These are phyloP conservation scores for Exocentrus adspersus DNA, from an alignment of 2,888 invertebrate genomes.

Conservation along the genomic window DNA sequence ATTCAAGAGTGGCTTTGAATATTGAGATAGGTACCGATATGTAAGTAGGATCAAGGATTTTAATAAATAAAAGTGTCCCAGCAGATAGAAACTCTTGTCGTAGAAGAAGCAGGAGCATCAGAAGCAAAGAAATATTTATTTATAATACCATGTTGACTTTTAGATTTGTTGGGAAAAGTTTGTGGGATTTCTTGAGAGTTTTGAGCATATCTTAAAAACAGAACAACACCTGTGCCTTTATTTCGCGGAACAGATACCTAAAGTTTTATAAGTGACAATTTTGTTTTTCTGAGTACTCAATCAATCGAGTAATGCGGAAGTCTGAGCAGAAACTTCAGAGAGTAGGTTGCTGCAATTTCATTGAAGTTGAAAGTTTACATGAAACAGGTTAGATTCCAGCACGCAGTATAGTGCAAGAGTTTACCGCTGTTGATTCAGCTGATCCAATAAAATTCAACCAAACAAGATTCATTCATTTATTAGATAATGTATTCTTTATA, in stretches of 20 bases:
- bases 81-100: neutral
- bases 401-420: too few species aligned
- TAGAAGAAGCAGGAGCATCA: neutral
- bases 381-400: too few species aligned
- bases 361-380: too few species aligned
- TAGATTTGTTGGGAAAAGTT: slow-evolving; percentile 28
- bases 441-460: neutral
- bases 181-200: slow-evolving; percentile 6
- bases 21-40: too few species aligned
- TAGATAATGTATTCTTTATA: neutral
- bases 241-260: slow-evolving; percentile 20
- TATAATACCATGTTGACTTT: slow-evolving; percentile 28
- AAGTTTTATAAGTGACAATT: slow-evolving; percentile 17
- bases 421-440: too few species aligned
- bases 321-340: neutral
- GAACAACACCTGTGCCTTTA: slow-evolving; percentile 25
- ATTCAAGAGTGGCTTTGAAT: too few species aligned
- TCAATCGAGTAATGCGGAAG: neutral
- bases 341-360: neutral
- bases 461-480: too few species aligned
- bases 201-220: slow-evolving; percentile 25
- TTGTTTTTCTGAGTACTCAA: slow-evolving; percentile 8
- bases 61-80: neutral
- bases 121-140: slow-evolving; percentile 21
- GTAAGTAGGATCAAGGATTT: neutral